A percentile compares a stretch with the other conserved stretches of the same genome.
These are phyloP conservation scores for Chionodraco myersi DNA, from an alignment of 2,113 vertebrate genomes.

Conservation along the genomic window DNA sequence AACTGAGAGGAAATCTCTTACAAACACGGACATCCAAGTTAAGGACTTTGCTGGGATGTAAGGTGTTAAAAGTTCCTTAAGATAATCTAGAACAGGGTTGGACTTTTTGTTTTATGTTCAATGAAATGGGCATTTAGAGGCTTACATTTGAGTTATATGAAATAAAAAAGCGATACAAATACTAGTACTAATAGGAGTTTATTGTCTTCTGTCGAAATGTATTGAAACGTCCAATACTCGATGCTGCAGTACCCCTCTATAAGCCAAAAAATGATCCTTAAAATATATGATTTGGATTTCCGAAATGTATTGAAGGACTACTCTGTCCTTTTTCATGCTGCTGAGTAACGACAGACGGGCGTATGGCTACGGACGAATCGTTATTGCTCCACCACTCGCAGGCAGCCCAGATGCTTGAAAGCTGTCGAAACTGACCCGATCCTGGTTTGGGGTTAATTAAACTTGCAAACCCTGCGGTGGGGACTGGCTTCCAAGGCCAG, in stretches of 20 bases:
- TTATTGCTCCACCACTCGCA: slow-evolving; percentile 60
- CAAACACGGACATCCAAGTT: background rate
- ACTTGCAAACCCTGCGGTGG: slow-evolving; percentile 70
- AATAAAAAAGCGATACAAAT: no score
- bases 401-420: slow-evolving; percentile 70
- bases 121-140: background rate
- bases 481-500: slow-evolving; percentile 60
- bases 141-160: no score
- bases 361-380: slow-evolving; percentile 10
- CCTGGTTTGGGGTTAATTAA: slow-evolving; percentile 82
- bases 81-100: background rate
- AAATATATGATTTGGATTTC: no score
- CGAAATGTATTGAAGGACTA: background rate
- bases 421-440: slow-evolving; percentile 61
- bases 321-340: slow-evolving; percentile 32
- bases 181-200: no score
- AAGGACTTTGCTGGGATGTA: background rate
- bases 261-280: no score
- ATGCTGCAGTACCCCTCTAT: no score
- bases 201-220: no score
- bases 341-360: slow-evolving; percentile 47
- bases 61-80: background rate
- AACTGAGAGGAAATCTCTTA: no score
- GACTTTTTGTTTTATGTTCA: background rate
- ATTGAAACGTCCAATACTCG: no score